These are phyloP conservation scores for Rana temporaria DNA, from an alignment of 2,113 vertebrate species.

Conservation along the genomic window DNA sequence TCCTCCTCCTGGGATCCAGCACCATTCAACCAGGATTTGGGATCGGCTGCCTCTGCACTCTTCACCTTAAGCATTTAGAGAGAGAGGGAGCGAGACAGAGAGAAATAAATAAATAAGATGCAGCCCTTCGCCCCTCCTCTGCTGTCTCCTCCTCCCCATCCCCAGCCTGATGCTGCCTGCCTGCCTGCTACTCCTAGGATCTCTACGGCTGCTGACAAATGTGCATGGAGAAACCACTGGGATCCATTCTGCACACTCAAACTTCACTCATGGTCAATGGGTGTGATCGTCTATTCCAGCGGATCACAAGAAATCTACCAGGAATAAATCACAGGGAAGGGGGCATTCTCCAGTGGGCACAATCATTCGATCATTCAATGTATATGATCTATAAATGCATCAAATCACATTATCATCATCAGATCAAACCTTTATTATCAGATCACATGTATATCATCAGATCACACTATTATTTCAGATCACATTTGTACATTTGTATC, in stretches of 20 bases:
- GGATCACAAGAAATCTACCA: too few relatives aligned
- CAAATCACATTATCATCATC: too few relatives aligned
- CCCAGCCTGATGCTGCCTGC: conserved; percentile 60
- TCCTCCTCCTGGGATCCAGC: conserved; percentile 64
- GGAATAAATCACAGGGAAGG: too few relatives aligned
- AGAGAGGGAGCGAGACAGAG: conserved; percentile 53
- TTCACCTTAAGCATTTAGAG: conserved; percentile 59
- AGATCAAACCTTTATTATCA: too few relatives aligned
- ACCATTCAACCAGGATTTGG: conserved; percentile 65
- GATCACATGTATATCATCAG: too few relatives aligned
- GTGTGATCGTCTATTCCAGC: too few relatives aligned
- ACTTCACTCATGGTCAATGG: too few relatives aligned
- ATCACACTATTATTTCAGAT: too few relatives aligned
- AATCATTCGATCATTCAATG: too few relatives aligned
- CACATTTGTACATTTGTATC: too few relatives aligned
- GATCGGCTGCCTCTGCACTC: conserved; percentile 52
- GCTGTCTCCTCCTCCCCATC: conserved; percentile 62
- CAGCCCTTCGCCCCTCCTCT: conserved; percentile 57
- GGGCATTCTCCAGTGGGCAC: too few relatives aligned
- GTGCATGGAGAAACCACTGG: not conserved
- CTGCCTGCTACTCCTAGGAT: conserved; percentile 7
- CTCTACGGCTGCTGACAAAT: conserved; percentile 21
- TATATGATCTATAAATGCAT: too few relatives aligned
- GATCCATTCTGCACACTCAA: not conserved
- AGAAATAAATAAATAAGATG: conserved; percentile 58